These are phyloP conservation scores for Hetaerina americana DNA, from an alignment of 1,140 invertebrate species.

Conservation along the genomic window DNA sequence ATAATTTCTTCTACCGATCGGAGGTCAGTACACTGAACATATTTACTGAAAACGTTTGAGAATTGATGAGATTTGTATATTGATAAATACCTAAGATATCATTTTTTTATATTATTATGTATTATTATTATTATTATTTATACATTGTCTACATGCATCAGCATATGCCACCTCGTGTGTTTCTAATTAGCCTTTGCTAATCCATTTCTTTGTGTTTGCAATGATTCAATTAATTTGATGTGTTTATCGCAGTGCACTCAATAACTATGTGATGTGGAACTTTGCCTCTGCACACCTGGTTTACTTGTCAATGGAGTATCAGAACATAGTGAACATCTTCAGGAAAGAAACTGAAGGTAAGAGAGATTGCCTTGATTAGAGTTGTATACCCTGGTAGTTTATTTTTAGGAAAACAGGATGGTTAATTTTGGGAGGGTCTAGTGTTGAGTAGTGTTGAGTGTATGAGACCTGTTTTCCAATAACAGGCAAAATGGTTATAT, in stretches of 20 bases:
- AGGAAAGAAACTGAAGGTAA: conserved; percentile 35
- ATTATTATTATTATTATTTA: conserved; percentile 6
- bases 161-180: no score
- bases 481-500: no score
- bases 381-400: no score
- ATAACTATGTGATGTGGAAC: conserved; percentile 48
- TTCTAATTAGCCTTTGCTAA: no score
- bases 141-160: no score
- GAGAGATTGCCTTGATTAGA: neutral
- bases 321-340: conserved; percentile 35
- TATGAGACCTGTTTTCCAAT: no score
- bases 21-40: conserved; percentile 24
- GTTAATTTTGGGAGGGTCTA: no score
- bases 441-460: no score
- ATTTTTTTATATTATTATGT: neutral
- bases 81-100: no score
- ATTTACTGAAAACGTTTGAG: neutral
- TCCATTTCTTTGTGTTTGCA: no score
- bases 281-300: conserved; percentile 39
- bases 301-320: conserved; percentile 39
- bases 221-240: conserved; percentile 9
- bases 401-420: no score
- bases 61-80: neutral
- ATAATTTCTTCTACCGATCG: conserved; percentile 42
- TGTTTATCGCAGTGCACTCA: conserved; percentile 34